Evolutionary conservation across 2,888 invertebrate genomes (phyloP), one percentile per base, ranked within the genome.

Genomic region (Diabrotica balteata): DNA sequence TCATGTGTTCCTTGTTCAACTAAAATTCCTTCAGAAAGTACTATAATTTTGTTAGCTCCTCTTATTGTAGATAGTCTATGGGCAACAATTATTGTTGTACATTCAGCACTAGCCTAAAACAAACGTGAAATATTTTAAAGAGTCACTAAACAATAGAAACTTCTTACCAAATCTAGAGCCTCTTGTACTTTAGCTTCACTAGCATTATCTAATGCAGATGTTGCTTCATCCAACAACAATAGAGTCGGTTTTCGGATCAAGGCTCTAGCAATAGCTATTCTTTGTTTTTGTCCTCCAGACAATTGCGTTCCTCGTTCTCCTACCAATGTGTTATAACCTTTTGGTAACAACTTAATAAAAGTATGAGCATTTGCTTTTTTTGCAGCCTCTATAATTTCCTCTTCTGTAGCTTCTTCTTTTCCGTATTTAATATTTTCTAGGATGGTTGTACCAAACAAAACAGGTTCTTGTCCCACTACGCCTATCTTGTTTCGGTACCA

Each of bases 221-320:
- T 96, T 0, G 95, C 96, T 83, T 96, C 96, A 76, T 96, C 96
- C 17, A 94, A 81, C 2, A 94, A 84, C 50, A 94, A 83, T 71
- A 96, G 91, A 61, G 88, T 87, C 0, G 96, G 96, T 80, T 94
- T 89, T 46, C 93, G 86, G 2, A 96, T 88, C 7, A 96, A 84
- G 0, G 96, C 96, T 69, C 96, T 86, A 0, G 96, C 96, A 76
- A 96, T 96, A 4, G 96, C 96, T 53, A 96, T 93, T 66, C 95
- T 86, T 82, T 96, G 96, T 80, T 95, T 95, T 81, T 96, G 95
- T 0, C 95, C 95, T n/a, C 95, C 95, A 0, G 92, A 93, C 53
- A 93, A 80, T 66, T 93, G 91, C 0, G 93, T 91, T 3, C 95
- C 95, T 66, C 92, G 87, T 79, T 95, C 95, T 7, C 95, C 95